These are phyloP conservation scores for Montipora capricornis DNA, from an alignment of 64 coral and sea anemone genomes.

Conservation along the genomic window DNA sequence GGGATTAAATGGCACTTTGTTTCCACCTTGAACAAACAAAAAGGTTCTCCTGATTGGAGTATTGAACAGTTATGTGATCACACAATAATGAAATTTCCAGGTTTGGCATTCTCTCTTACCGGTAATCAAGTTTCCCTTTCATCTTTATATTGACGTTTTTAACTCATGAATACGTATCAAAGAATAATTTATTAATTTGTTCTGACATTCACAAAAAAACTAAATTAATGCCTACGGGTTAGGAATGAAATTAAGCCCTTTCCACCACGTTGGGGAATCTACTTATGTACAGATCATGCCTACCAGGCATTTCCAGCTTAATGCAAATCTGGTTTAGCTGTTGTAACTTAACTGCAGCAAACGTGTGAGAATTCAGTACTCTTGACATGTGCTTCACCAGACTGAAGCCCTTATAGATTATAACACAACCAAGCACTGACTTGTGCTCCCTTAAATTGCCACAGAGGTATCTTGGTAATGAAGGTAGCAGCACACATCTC, in stretches of 20 bases:
- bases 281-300: background rate
- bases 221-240: background rate
- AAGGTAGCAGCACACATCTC: conserved; percentile 24
- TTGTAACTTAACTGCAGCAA: background rate
- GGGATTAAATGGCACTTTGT: background rate
- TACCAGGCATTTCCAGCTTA: background rate
- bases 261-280: background rate
- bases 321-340: background rate
- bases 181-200: background rate
- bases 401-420: background rate
- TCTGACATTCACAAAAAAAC: background rate
- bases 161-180: background rate
- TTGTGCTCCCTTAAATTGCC: background rate
- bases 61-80: background rate
- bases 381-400: background rate
- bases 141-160: background rate
- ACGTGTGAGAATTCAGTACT: background rate
- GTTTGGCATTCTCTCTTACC: too few relatives aligned
- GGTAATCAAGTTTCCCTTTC: background rate
- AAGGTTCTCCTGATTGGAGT: background rate
- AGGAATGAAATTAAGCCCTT: background rate
- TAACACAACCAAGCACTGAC: background rate
- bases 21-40: background rate
- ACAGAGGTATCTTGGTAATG: background rate
- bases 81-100: background rate